phyloP scores from a whole-genome alignment of 1,140 invertebrate species.

The Bicyclus anynana region DNA sequence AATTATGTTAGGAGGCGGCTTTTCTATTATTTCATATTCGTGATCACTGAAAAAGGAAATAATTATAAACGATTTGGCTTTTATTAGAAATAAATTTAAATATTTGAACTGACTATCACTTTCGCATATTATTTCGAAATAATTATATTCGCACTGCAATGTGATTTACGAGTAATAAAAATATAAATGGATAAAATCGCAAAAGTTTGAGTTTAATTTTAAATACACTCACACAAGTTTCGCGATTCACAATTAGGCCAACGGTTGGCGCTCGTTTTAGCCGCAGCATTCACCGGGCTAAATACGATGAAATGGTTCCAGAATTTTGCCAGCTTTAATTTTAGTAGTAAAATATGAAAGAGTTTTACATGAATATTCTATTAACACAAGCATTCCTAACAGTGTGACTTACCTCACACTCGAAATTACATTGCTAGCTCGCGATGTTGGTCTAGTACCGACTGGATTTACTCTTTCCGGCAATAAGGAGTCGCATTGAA shows the following conservation, averaged over 20 bases:
- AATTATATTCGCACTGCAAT: slow-evolving; percentile 29
- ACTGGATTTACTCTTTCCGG: slow-evolving; percentile 84
- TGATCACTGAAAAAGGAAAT: slow-evolving; percentile 84
- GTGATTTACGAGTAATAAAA: slow-evolving; percentile 10
- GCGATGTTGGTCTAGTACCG: slow-evolving; percentile 77
- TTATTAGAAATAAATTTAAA: too few relatives aligned
- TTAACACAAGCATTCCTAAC: slow-evolving; percentile 14
- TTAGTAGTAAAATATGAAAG: slow-evolving; percentile 43
- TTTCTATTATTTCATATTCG: slow-evolving; percentile 90
- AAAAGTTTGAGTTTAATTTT: slow-evolving; percentile 63
- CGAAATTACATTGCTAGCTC: slow-evolving; percentile 69
- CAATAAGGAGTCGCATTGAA: slow-evolving; percentile 85
- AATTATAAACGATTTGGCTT: too few relatives aligned
- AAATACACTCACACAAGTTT: slow-evolving; percentile 54
- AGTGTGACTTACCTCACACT: slow-evolving; percentile 61
- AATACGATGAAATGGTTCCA: slow-evolving; percentile 38
- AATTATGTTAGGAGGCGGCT: slow-evolving; percentile 62
- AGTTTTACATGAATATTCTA: slow-evolving; percentile 32
- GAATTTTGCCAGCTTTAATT: slow-evolving; percentile 50
- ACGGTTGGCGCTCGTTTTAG: slow-evolving; percentile 70
- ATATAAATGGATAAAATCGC: slow-evolving; percentile 46
- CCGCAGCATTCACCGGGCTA: slow-evolving; percentile 63
- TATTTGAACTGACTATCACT: slow-evolving; percentile 8
- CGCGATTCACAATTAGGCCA: slow-evolving; percentile 70
- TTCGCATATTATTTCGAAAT: slow-evolving; percentile 2